Evolutionary conservation across 2,113 vertebrate genomes (phyloP).

Genomic region (Psittacara wagleri): DNA sequence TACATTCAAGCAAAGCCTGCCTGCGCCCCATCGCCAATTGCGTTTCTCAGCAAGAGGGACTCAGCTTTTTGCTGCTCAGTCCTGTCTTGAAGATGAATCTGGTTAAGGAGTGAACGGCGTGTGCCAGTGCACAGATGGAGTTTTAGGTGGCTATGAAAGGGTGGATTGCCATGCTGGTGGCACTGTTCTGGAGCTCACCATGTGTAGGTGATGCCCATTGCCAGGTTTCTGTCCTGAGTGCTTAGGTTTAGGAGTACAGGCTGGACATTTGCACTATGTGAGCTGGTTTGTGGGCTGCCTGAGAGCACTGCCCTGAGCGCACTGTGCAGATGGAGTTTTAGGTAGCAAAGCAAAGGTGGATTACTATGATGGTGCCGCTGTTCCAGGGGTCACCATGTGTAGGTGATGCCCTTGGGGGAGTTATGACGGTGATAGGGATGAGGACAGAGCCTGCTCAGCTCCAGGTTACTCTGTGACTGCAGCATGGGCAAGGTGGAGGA

Average conservation of each 20-base stretch:
- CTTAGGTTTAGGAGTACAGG: background rate
- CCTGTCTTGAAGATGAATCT: background rate
- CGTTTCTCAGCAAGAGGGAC: rapidly evolving
- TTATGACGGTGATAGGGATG: background rate
- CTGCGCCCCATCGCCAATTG: rapidly evolving
- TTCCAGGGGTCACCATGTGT: background rate
- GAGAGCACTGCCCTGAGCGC: background rate
- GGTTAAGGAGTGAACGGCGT: background rate
- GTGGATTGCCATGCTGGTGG: background rate
- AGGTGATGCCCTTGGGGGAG: background rate
- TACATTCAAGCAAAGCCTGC: background rate
- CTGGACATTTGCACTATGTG: background rate
- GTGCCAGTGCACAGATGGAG: background rate
- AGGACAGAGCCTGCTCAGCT: background rate
- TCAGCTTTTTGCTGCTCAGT: background rate
- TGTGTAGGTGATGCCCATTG: background rate
- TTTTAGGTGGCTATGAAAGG: background rate
- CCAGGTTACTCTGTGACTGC: background rate
- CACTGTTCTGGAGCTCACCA: background rate
- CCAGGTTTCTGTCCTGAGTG: background rate
- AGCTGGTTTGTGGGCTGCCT: background rate
- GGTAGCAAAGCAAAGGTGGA: background rate
- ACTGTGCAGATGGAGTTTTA: background rate
- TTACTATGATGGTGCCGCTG: background rate
- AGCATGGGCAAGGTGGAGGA: background rate